Evolutionary conservation across 2,888 invertebrate genomes (phyloP).

Genomic region (Ptychoptera albimana): DNA sequence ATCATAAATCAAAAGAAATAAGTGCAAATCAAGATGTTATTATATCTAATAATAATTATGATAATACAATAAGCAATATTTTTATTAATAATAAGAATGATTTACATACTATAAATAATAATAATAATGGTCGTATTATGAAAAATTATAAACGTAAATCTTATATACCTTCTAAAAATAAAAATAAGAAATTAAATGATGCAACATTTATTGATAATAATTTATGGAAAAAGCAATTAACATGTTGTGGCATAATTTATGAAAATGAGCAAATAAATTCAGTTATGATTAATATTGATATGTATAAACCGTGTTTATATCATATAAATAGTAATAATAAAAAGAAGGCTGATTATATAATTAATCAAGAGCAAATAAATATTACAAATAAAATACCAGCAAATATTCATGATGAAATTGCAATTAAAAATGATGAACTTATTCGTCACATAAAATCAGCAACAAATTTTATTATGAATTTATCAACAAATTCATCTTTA

Average conservation of each 20-base stretch:
- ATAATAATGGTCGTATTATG: background rate
- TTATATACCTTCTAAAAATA: slow-evolving; percentile 20
- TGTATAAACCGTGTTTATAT: slow-evolving; percentile 22
- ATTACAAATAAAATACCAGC: background rate
- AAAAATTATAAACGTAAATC: slow-evolving; percentile 19
- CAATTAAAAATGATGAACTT: background rate
- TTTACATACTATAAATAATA: slow-evolving; percentile 1
- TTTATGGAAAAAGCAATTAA: slow-evolving; percentile 20
- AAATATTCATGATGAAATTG: background rate
- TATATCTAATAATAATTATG: too few relatives aligned
- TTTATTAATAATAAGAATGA: slow-evolving; percentile 1
- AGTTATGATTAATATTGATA: slow-evolving; percentile 22
- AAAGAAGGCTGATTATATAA: background rate
- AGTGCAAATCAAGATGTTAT: too few relatives aligned
- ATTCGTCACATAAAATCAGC: background rate
- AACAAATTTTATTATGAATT: background rate
- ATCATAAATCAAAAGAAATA: background rate
- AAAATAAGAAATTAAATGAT: slow-evolving; percentile 14
- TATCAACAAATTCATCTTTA: background rate
- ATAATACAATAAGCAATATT: background rate
- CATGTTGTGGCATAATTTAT: slow-evolving; percentile 25
- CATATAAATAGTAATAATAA: slow-evolving; percentile 13
- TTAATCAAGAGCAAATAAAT: background rate
- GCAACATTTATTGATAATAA: slow-evolving; percentile 21
- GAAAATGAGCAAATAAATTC: slow-evolving; percentile 17